Base-by-base conservation (phyloP, 1,140 invertebrate species). In the Cydia splendana region DNA sequence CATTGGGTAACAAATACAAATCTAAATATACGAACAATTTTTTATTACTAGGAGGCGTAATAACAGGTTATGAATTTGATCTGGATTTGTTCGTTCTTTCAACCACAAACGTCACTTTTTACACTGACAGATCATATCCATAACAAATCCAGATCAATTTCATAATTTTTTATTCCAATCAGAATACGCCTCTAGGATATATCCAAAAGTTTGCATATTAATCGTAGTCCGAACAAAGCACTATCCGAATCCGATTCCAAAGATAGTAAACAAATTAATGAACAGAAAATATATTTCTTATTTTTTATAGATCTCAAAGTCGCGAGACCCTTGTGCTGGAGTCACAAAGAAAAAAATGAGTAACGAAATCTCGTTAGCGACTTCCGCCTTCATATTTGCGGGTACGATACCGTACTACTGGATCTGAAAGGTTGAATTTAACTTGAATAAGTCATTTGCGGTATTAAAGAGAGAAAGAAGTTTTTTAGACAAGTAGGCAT, bases 331-430 rank as follows among this genome's bases (percentile, higher is more conserved):
- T 69, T 69, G 65, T 20, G 2, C 30, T 6, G 9, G 65, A 34
- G 65, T 69, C 30, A 38, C 65, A 69, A 69, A 69, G 30, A 69
- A 69, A 67, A 67, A 69, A 69, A 69, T 34, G 65, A 34, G 65
- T 34, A 38, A 34, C 13, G 65, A 69, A 38, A 30, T 65, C 65
- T 69, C 65, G 28, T 34, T 69, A 69, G 28, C 6, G 28, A 69
- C 20, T 69, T 69, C 65, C 65, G 65, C 30, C 65, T 28, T 34
- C 65, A 65, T 65, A 65, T 65, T 28, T 28, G 28, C 24, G 28
- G 30, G 15, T 69, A 69, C 65, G 65, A 69, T 69, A 69, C 20
- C 2, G 5, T 15, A 13, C 48, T 51, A 0, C 51, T n/a, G n/a
- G n/a, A 53, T 18, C 15, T 53, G 51, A 18, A 53, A 53, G 51